Conservation (phyloP, 2,888 invertebrate species). For the Noctua janthina region DNA sequence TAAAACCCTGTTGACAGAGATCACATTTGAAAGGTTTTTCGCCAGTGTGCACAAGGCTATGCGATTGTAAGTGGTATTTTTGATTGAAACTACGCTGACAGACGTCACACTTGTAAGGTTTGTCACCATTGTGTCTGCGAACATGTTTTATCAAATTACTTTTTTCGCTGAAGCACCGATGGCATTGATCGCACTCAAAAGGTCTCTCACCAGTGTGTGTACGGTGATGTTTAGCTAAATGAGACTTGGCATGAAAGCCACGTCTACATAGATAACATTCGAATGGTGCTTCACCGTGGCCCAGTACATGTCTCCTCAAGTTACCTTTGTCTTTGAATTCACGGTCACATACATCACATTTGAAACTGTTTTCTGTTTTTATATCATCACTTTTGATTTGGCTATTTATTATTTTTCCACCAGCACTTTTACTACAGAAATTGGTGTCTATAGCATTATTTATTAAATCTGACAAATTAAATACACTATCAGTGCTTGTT, state of each 20-base stretch:
- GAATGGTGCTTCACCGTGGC: conserved; percentile 25
- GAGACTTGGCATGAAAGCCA: conserved; percentile 27
- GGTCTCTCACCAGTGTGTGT: conserved; percentile 40
- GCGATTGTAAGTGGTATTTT: conserved; percentile 9
- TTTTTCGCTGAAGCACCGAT: conserved; percentile 26
- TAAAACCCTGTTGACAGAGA: conserved; percentile 26
- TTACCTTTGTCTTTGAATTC: not conserved
- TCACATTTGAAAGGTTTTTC: conserved; percentile 34
- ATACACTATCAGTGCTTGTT: not conserved
- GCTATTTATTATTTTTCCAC: not conserved
- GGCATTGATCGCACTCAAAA: conserved; percentile 29
- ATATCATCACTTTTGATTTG: not conserved
- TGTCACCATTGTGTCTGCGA: conserved; percentile 18
- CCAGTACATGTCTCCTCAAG: conserved; percentile 16
- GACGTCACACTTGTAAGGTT: conserved; percentile 20
- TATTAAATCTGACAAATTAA: not conserved
- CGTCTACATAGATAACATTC: conserved; percentile 22
- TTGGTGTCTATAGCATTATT: conserved; percentile 18
- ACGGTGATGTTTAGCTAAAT: conserved; percentile 20
- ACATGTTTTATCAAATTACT: conserved; percentile 29
- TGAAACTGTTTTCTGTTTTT: not conserved
- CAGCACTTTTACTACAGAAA: conserved; percentile 10
- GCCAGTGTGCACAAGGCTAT: conserved; percentile 24
- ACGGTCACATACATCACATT: conserved; percentile 18
- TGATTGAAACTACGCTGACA: conserved; percentile 26